Evolutionary conservation across 2,888 invertebrate species (phyloP), one percentile per base, ranked within the genome.

Genomic region (Acheta domesticus): DNA sequence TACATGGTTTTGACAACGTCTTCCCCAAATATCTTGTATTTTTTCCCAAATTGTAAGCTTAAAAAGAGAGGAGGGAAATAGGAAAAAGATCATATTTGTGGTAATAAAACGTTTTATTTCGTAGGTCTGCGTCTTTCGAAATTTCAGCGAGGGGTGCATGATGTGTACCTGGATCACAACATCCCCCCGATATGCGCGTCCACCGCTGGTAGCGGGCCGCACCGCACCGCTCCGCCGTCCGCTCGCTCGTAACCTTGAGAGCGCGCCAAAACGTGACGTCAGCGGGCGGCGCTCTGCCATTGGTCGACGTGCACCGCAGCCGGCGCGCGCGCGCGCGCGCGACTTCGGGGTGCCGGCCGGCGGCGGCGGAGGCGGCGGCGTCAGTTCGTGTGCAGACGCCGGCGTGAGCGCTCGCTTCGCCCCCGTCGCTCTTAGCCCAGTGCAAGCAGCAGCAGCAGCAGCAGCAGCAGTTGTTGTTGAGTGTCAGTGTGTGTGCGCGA

Each of bases 171-270:
- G 1, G 23, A 23, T 3, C 23, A 23, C 62, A 62, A 62, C 62
- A 62, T 12, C 4, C 62, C 62, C 4, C 19, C 4, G 14, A 62
- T 62, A 2, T 2, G 14, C 62, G 19, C 62, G 62, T 23, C 23
- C 23, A 23, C 23, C 62, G 62, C 62, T 5, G n/a, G n/a, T n/a
- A 62, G 14, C 14, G 14, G 12, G 62, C 62, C 19, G 62, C 62
- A n/a, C n/a, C n/a, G n/a, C n/a, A 62, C 62, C 62, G 62, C 14
- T 12, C 62, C 62, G 62, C n/a, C n/a, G n/a, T n/a, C n/a, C n/a
- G n/a, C n/a, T n/a, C n/a, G n/a, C 62, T n/a, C 62, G 62, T n/a
- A 62, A n/a, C 62, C 62, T 62, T 62, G 62, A 62, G 14, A 62
- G 62, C 62, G 62, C 62, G 62, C 62, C 12, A 8, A 62, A 62